Evolutionary conservation across 2,888 invertebrate species (phyloP).

Genomic region (Diaperis boleti): DNA sequence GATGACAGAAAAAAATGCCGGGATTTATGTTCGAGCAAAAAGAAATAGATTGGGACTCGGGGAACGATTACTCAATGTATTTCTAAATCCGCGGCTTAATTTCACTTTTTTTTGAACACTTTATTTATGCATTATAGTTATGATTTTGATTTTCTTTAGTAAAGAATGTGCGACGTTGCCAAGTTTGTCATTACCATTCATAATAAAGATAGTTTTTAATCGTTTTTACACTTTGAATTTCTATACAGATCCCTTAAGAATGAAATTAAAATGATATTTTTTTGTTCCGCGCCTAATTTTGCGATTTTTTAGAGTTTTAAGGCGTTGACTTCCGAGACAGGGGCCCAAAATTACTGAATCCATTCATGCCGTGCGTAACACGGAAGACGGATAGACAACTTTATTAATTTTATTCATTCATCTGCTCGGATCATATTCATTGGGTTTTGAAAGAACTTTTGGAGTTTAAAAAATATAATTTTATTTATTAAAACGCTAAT

Average conservation of each 20-base stretch:
- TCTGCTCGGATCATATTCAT: slow-evolving; percentile 15
- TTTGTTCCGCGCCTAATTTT: not conserved
- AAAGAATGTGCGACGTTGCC: slow-evolving; percentile 62
- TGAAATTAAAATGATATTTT: too few relatives aligned
- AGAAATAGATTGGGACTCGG: not conserved
- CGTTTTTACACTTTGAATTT: not conserved
- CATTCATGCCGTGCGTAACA: slow-evolving; percentile 55
- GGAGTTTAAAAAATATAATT: too few relatives aligned
- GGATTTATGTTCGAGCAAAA: not conserved
- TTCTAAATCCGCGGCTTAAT: not conserved
- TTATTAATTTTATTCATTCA: slow-evolving; percentile 26
- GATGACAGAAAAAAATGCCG: slow-evolving; percentile 1
- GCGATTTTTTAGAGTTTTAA: not conserved
- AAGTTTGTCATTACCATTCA: slow-evolving; percentile 52
- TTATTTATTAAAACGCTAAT: too few relatives aligned
- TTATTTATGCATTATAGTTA: not conserved
- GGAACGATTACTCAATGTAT: not conserved
- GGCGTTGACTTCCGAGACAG: slow-evolving; percentile 2
- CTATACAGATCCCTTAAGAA: not conserved
- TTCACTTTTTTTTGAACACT: not conserved
- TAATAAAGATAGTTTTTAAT: slow-evolving; percentile 42
- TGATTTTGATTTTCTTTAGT: slow-evolving; percentile 33
- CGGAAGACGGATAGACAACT: slow-evolving; percentile 42
- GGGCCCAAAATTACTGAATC: slow-evolving; percentile 16
- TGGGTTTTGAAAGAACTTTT: slow-evolving; percentile 4